Evolutionary conservation across 2,888 invertebrate genomes (phyloP).

Genomic region (Clistopyga incitator): DNA sequence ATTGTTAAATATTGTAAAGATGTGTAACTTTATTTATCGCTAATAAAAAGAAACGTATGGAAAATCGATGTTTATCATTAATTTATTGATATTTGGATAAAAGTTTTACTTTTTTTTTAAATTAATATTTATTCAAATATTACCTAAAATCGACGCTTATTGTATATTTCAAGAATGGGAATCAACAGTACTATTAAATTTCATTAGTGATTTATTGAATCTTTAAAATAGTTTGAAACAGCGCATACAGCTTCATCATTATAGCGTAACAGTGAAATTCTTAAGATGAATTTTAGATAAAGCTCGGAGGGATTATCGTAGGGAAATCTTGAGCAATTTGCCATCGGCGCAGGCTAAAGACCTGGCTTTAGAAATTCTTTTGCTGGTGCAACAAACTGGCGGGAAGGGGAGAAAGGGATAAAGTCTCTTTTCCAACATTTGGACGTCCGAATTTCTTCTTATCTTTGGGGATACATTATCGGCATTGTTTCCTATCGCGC

Average conservation of each 20-base stretch:
- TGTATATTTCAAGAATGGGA: neutral
- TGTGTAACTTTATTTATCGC: constrained; percentile 84
- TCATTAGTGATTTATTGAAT: constrained; percentile 80
- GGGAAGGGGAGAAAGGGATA: neutral
- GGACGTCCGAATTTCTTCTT: neutral
- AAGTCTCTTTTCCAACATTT: neutral
- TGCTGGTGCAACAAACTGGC: constrained; percentile 1
- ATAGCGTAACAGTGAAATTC: constrained; percentile 76
- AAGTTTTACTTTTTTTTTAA: too few relatives aligned
- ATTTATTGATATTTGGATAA: too few relatives aligned
- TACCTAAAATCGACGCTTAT: neutral
- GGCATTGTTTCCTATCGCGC: neutral
- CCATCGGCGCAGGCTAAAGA: constrained; percentile 37
- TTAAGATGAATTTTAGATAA: constrained; percentile 61
- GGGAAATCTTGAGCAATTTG: constrained; percentile 55
- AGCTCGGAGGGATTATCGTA: constrained; percentile 61
- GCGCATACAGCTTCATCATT: constrained; percentile 77
- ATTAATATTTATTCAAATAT: neutral
- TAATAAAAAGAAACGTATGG: constrained; percentile 80
- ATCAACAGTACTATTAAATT: constrained; percentile 56
- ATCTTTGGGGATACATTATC: constrained; percentile 9
- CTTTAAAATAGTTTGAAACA: constrained; percentile 81
- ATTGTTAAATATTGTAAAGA: constrained; percentile 83
- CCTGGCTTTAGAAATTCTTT: neutral
- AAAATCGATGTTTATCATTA: constrained; percentile 23